Evolutionary conservation across 53 echinoderm and acorn worm species (phyloP).

Genomic region (Hippasteria phrygiana): DNA sequence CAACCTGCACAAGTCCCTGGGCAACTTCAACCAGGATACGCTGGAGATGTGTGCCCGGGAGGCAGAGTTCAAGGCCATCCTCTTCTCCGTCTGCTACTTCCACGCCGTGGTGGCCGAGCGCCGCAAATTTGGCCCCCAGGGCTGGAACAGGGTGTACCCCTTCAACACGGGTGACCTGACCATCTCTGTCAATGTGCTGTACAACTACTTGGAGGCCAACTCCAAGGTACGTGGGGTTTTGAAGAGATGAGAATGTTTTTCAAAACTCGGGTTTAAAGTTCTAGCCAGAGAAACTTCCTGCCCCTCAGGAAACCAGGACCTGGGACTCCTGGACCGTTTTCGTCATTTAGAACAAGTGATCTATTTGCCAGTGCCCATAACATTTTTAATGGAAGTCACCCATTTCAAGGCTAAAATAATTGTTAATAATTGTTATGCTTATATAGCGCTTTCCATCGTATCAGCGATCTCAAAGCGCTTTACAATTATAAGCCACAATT

Average conservation of each 20-base stretch:
- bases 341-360: too few species aligned
- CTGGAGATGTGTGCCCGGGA: constrained; percentile 99
- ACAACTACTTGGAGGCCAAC: constrained; percentile 99
- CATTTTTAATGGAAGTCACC: too few species aligned
- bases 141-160: constrained; percentile 96
- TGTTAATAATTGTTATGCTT: too few species aligned
- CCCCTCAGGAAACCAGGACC: too few species aligned
- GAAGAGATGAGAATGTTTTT: neutral
- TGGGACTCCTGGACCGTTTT: too few species aligned
- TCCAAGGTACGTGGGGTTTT: constrained; percentile 77
- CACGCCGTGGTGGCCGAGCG: constrained; percentile 98
- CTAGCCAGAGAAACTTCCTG: too few species aligned
- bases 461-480: too few species aligned
- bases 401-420: too few species aligned
- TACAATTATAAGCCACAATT: too few species aligned
- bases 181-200: constrained; percentile 97
- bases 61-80: constrained; percentile 98
- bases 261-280: neutral
- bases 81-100: constrained; percentile 98
- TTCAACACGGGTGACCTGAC: constrained; percentile 99
- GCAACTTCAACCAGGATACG: constrained; percentile 98
- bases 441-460: too few species aligned
- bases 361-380: too few species aligned
- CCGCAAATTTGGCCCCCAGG: constrained; percentile 97
- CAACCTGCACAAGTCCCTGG: constrained; percentile 95